Evolutionary conservation across 2,888 invertebrate genomes (phyloP).

Genomic region (Lobophora halterata): DNA sequence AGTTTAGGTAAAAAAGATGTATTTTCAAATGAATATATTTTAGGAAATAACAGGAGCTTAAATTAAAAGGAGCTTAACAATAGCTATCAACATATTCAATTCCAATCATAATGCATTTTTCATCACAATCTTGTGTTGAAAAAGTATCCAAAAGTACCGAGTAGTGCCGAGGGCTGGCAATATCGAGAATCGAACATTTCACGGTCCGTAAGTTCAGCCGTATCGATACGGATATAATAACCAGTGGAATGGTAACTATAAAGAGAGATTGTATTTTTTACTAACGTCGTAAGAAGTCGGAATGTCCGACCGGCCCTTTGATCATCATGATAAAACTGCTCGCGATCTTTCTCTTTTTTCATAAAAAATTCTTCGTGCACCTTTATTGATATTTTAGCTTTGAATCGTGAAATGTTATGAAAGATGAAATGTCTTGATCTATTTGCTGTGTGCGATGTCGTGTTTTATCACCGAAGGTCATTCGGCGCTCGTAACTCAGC

Average conservation of each 20-base stretch:
- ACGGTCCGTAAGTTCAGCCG: conserved; percentile 70
- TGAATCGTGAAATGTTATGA: conserved; percentile 46
- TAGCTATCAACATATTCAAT: conserved; percentile 22
- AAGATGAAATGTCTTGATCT: conserved; percentile 27
- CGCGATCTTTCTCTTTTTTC: conserved; percentile 65
- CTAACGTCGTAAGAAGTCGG: conserved; percentile 79
- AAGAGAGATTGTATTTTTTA: conserved; percentile 81
- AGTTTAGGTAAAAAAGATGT: too few relatives aligned
- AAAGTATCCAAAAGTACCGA: conserved; percentile 54
- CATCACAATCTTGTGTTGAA: conserved; percentile 34
- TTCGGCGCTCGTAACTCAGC: conserved; percentile 62
- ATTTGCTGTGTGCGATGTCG: conserved; percentile 21
- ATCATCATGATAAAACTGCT: conserved; percentile 77
- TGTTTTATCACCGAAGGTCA: conserved; percentile 61
- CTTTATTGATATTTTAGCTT: conserved; percentile 63
- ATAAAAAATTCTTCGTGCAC: conserved; percentile 54
- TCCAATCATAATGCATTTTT: conserved; percentile 30
- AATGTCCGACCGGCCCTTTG: conserved; percentile 78
- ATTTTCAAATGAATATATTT: conserved; percentile 24
- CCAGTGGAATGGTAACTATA: conserved; percentile 80
- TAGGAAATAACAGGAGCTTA: neutral
- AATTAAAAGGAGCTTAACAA: conserved; percentile 10
- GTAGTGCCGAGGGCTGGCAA: conserved; percentile 57
- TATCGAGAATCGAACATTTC: conserved; percentile 72
- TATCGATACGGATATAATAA: conserved; percentile 78